Conservation (phyloP, 2,888 invertebrate species). For the Cryptosula pallasiana region DNA sequence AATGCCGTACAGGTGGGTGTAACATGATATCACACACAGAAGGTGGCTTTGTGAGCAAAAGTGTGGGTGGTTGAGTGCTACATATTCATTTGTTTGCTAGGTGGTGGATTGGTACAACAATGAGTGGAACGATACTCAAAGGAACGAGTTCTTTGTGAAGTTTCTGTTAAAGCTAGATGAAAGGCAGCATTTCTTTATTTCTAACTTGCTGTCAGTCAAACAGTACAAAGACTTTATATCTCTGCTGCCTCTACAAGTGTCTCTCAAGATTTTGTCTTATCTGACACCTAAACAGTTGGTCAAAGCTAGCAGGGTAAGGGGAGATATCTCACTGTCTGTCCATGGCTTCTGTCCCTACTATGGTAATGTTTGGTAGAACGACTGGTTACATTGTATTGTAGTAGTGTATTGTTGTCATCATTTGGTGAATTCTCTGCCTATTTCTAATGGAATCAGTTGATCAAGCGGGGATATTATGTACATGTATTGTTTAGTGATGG, state of each 20-base stretch:
- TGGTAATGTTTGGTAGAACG: no score
- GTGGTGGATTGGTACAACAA: slow-evolving; percentile 17
- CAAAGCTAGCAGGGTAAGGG: slow-evolving; percentile 36
- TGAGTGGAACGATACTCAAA: slow-evolving; percentile 37
- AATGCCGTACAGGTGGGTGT: slow-evolving; percentile 22
- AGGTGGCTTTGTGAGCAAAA: no score
- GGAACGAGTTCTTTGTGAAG: slow-evolving; percentile 47
- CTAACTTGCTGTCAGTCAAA: slow-evolving; percentile 41
- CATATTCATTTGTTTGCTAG: not conserved
- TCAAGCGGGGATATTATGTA: no score
- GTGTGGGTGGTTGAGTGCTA: not conserved
- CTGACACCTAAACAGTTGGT: slow-evolving; percentile 38
- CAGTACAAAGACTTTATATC: slow-evolving; percentile 44
- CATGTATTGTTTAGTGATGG: no score
- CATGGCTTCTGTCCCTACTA: no score
- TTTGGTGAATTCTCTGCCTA: no score
- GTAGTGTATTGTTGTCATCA: no score
- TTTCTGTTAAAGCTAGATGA: slow-evolving; percentile 43
- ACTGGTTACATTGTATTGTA: no score
- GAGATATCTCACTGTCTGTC: not conserved
- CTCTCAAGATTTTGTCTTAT: slow-evolving; percentile 39
- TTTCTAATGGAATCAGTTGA: no score
- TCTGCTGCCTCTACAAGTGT: slow-evolving; percentile 37
- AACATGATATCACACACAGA: no score
- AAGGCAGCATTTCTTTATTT: slow-evolving; percentile 45